Percentiles rank a stretch among this genome's conserved stretches.
phyloP scores from a whole-genome alignment of 1,140 invertebrate species.

The Dreissena rostriformis region DNA sequence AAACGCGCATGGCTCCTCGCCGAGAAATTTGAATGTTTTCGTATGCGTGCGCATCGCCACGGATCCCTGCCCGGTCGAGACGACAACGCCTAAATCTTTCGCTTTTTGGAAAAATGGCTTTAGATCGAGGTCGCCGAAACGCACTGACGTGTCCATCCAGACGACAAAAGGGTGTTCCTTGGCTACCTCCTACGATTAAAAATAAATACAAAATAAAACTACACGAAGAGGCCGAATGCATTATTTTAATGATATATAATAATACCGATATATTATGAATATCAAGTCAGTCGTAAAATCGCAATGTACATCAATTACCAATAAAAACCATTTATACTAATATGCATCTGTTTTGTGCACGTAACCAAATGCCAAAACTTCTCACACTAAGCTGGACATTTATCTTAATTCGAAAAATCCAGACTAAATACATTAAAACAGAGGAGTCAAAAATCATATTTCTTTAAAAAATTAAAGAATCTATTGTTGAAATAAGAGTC shows the following conservation, averaged over 20 bases:
- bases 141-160: slow-evolving; percentile 24
- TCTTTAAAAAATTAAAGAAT: no score
- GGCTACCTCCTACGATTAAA: not conserved
- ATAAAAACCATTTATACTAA: no score
- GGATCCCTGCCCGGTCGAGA: not conserved
- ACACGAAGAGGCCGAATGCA: not conserved
- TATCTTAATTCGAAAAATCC: no score
- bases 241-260: not conserved
- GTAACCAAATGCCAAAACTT: no score
- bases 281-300: not conserved
- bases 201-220: not conserved
- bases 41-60: slow-evolving; percentile 12
- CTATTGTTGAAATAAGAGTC: no score
- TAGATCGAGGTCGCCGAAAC: slow-evolving; percentile 6
- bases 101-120: slow-evolving; percentile 4
- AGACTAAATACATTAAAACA: no score
- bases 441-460: no score
- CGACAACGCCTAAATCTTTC: not conserved
- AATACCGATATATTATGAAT: not conserved
- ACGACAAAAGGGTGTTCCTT: not conserved
- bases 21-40: slow-evolving; percentile 11
- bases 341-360: no score
- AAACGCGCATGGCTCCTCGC: slow-evolving; percentile 15
- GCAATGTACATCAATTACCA: no score
- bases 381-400: no score